Evolutionary conservation across 2,888 invertebrate genomes (phyloP).

Genomic region (Campoplex capitator): DNA sequence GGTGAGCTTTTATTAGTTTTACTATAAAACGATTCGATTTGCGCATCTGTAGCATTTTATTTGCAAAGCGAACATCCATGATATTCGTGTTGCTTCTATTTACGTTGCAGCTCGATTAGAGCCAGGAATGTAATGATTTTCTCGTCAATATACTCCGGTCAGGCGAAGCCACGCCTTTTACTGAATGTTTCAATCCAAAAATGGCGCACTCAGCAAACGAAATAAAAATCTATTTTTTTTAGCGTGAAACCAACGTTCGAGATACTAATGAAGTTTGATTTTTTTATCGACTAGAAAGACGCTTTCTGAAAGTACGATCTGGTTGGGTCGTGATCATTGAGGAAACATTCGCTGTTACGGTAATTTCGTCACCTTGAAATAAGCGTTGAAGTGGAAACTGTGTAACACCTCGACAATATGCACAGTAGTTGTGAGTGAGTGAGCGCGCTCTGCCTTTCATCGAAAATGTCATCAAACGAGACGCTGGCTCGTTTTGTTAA

Average conservation of each 20-base stretch:
- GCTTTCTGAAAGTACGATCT: not conserved
- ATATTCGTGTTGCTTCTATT: slow-evolving; percentile 47
- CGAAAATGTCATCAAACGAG: slow-evolving; percentile 29
- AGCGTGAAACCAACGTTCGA: not conserved
- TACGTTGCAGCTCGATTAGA: slow-evolving; percentile 48
- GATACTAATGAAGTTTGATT: not conserved
- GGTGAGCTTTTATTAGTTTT: slow-evolving; percentile 41
- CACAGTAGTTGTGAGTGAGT: not conserved
- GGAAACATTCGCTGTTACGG: not conserved
- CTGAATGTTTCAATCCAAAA: slow-evolving; percentile 4
- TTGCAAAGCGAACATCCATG: slow-evolving; percentile 46
- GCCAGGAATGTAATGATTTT: slow-evolving; percentile 49
- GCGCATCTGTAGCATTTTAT: slow-evolving; percentile 57
- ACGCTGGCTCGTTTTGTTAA: slow-evolving; percentile 34
- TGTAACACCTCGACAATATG: slow-evolving; percentile 9
- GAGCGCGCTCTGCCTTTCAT: not conserved
- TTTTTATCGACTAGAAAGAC: not conserved
- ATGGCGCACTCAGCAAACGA: not conserved
- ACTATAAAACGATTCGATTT: slow-evolving; percentile 65
- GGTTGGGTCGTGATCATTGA: not conserved
- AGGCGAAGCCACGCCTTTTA: slow-evolving; percentile 28
- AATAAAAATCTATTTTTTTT: not conserved
- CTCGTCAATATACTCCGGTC: slow-evolving; percentile 38
- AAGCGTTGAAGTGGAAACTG: slow-evolving; percentile 6
- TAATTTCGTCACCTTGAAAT: slow-evolving; percentile 7